A percentile compares a stretch with the other conserved stretches of the same genome.
Evolutionary conservation across 30 jellyfish, hydroid and myxozoan species (phyloP).

Genomic region (Cassiopea xamachana): DNA sequence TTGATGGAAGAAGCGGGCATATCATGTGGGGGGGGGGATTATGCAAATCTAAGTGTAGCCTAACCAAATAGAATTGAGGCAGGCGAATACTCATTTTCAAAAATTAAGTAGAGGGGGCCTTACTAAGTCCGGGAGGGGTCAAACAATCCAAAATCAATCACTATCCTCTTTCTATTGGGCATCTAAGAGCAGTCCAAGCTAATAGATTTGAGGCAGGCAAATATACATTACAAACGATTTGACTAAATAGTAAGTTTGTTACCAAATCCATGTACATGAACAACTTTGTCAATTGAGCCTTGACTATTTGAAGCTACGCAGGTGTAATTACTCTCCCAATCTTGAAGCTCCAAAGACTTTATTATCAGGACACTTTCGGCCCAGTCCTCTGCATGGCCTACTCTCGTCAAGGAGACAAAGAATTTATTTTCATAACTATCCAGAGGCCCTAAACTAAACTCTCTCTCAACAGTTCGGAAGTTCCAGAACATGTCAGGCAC

Average conservation of each 20-base stretch:
- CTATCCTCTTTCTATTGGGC: too few species aligned
- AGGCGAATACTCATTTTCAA: too few species aligned
- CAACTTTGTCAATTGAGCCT: constrained; percentile 22
- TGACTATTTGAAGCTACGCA: constrained; percentile 68
- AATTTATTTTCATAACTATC: neutral
- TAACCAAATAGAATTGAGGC: too few species aligned
- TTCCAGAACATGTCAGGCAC: constrained; percentile 48
- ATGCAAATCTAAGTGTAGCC: too few species aligned
- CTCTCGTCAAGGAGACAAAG: constrained; percentile 26
- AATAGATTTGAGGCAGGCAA: too few species aligned
- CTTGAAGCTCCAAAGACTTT: constrained; percentile 19
- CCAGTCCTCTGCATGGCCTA: neutral
- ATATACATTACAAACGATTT: neutral
- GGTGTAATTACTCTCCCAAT: constrained; percentile 47
- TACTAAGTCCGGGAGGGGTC: too few species aligned
- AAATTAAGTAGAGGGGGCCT: too few species aligned
- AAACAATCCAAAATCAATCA: too few species aligned
- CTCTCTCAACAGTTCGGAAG: neutral
- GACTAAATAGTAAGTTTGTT: neutral
- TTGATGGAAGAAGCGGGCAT: too few species aligned
- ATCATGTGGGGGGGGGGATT: too few species aligned
- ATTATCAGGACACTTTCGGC: constrained; percentile 38
- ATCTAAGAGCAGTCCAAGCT: too few species aligned
- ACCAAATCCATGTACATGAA: constrained; percentile 63
- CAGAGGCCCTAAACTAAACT: constrained; percentile 9